Evolutionary conservation across 1,140 invertebrate species (phyloP).

Genomic region (Camponotus floridanus): DNA sequence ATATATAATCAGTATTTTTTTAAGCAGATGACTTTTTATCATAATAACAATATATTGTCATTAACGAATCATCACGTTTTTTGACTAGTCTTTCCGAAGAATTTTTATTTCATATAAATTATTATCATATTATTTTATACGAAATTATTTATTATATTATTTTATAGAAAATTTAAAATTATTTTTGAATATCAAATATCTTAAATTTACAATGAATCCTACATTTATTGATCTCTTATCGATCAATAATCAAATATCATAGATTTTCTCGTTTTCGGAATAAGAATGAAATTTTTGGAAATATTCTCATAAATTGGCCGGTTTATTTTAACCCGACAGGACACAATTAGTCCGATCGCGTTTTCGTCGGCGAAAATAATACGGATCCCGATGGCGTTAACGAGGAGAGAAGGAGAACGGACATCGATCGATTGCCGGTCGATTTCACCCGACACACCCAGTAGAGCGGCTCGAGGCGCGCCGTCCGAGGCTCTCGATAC

Average conservation of each 20-base stretch:
- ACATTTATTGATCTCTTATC: slow-evolving; percentile 1
- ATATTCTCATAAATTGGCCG: slow-evolving; percentile 20
- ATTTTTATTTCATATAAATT: too few relatives aligned
- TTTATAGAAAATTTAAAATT: too few relatives aligned
- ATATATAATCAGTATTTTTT: background rate
- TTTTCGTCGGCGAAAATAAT: slow-evolving; percentile 20
- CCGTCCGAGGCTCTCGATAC: slow-evolving; percentile 78
- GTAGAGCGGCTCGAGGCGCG: slow-evolving; percentile 67
- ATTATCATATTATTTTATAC: too few relatives aligned
- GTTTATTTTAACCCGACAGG: background rate
- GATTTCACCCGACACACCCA: slow-evolving; percentile 74
- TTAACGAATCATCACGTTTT: background rate
- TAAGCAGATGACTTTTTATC: background rate
- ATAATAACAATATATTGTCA: background rate
- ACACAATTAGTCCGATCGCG: slow-evolving; percentile 20
- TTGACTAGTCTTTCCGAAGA: background rate
- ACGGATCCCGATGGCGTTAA: slow-evolving; percentile 24
- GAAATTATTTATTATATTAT: too few relatives aligned
- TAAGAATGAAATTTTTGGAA: slow-evolving; percentile 10
- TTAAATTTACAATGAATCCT: too few relatives aligned
- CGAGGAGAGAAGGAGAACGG: slow-evolving; percentile 14
- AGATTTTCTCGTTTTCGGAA: background rate
- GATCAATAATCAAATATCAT: slow-evolving; percentile 37
- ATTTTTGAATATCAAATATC: too few relatives aligned
- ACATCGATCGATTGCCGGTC: slow-evolving; percentile 31